Conservation (phyloP, 2,888 invertebrate species). For the Noctua janthe region DNA sequence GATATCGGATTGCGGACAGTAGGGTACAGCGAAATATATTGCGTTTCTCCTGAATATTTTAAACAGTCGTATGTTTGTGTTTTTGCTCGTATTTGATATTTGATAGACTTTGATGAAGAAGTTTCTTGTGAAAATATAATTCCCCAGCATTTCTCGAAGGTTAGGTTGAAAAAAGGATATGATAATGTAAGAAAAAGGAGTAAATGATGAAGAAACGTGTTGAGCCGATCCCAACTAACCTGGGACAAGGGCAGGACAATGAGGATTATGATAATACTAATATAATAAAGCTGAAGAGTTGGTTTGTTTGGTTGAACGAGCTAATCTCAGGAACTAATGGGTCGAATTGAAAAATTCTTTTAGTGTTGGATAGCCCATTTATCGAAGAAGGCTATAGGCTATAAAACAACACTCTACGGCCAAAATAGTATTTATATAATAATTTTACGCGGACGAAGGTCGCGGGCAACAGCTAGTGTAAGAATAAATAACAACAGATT, state of each 20-base stretch:
- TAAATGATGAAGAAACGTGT: neutral
- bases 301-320: too few species aligned
- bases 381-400: too few species aligned
- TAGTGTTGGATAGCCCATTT: too few species aligned
- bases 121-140: neutral
- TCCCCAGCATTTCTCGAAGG: neutral
- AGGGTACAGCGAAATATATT: conserved; percentile 8
- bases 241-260: neutral
- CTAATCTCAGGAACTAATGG: too few species aligned
- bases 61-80: neutral
- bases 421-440: too few species aligned
- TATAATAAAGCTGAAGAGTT: too few species aligned
- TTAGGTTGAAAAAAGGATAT: neutral
- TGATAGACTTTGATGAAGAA: neutral
- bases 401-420: too few species aligned
- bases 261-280: neutral
- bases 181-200: neutral
- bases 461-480: too few species aligned
- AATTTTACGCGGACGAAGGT: too few species aligned
- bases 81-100: neutral
- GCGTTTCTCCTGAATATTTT: neutral
- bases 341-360: too few species aligned
- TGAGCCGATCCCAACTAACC: neutral
- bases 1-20: conserved; percentile 32
- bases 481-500: neutral